phyloP scores from a whole-genome alignment of 30 jellyfish, hydroid and myxozoan genomes.

The Hydractinia symbiolongicarpus region DNA sequence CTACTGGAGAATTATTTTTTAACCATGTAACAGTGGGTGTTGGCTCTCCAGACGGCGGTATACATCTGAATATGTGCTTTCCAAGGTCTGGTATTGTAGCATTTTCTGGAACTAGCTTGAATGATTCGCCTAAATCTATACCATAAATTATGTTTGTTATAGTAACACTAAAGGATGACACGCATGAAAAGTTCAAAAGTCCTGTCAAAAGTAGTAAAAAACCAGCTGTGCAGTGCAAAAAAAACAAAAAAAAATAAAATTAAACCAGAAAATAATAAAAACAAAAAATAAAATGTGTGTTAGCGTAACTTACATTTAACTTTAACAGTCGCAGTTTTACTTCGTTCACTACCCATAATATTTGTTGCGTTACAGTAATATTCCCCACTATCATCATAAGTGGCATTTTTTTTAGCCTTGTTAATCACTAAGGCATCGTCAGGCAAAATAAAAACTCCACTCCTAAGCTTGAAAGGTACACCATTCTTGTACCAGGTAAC shows the following conservation, averaged over 20 bases:
- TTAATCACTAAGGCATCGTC: not conserved
- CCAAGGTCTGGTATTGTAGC: slow-evolving; percentile 10
- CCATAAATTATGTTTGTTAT: too few relatives aligned
- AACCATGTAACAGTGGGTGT: slow-evolving; percentile 73
- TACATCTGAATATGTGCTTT: slow-evolving; percentile 19
- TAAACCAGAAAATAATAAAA: not conserved
- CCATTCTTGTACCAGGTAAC: slow-evolving; percentile 46
- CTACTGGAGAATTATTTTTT: slow-evolving; percentile 38
- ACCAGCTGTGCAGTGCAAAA: not conserved
- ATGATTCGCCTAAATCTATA: slow-evolving; percentile 6
- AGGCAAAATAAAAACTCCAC: not conserved
- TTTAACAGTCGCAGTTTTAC: slow-evolving; percentile 1
- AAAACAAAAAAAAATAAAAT: not conserved
- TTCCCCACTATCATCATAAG: not conserved
- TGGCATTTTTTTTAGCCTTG: not conserved
- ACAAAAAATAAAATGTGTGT: not conserved
- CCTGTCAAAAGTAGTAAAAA: too few relatives aligned
- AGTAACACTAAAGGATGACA: too few relatives aligned
- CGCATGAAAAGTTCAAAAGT: too few relatives aligned
- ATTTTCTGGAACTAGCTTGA: slow-evolving; percentile 5
- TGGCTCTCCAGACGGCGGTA: slow-evolving; percentile 47
- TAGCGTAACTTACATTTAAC: not conserved
- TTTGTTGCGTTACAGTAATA: not conserved
- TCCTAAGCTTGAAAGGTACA: not conserved
- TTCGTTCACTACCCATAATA: not conserved